Conservation (phyloP, 2,888 invertebrate genomes). For the Autographa pulchrina region DNA sequence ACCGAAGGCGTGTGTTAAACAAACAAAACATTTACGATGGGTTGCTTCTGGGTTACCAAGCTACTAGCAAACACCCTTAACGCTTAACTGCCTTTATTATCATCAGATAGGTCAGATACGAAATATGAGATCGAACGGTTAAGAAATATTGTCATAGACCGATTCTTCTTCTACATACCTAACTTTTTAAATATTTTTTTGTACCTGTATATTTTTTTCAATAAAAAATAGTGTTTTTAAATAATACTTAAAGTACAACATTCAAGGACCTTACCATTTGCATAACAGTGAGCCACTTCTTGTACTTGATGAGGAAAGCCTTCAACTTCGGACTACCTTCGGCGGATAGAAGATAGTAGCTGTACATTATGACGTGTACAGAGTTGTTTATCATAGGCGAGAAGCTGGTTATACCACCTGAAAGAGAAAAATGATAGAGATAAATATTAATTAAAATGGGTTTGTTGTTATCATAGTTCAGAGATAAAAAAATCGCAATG, state of each 20-base stretch:
- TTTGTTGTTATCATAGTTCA: no score
- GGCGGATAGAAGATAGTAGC: constrained; percentile 91
- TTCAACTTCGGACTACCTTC: constrained; percentile 90
- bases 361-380: constrained; percentile 94
- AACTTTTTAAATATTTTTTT: no score
- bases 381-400: constrained; percentile 91
- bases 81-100: neutral
- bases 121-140: neutral
- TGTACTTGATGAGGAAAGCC: constrained; percentile 88
- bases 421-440: constrained; percentile 13
- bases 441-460: no score
- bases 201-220: no score
- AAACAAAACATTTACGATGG: constrained; percentile 4
- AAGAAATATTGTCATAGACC: no score
- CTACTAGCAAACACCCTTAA: neutral
- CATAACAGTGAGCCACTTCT: constrained; percentile 90
- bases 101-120: neutral
- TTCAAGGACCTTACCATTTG: constrained; percentile 90
- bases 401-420: constrained; percentile 92
- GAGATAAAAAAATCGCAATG: no score
- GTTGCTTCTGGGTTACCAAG: neutral
- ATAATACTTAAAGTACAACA: neutral
- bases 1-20: neutral
- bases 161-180: no score
- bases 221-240: no score